Evolutionary conservation across 1,140 invertebrate genomes (phyloP).

Genomic region (Drosophila sulfurigaster): DNA sequence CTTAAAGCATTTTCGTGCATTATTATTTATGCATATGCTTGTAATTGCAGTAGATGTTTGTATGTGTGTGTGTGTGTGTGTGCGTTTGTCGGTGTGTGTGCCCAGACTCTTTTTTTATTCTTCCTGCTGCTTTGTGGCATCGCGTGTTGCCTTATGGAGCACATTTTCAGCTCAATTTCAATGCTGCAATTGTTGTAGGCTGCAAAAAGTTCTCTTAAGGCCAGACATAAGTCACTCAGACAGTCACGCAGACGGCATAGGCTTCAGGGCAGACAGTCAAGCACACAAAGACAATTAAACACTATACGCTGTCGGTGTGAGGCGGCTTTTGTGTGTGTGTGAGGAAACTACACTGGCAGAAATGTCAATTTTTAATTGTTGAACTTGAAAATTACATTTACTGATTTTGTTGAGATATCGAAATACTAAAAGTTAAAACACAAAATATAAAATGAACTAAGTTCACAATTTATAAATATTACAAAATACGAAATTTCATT

Average conservation of each 20-base stretch:
- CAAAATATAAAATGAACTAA: too few species aligned
- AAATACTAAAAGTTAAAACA: too few species aligned
- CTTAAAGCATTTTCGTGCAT: slow-evolving; percentile 79
- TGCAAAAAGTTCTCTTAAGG: slow-evolving; percentile 71
- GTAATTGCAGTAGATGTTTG: slow-evolving; percentile 52
- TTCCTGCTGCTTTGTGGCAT: slow-evolving; percentile 34
- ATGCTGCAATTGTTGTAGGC: slow-evolving; percentile 73
- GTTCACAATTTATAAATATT: too few species aligned
- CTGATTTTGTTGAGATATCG: too few species aligned
- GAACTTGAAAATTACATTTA: too few species aligned
- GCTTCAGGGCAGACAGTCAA: slow-evolving; percentile 61
- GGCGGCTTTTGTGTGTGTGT: background rate
- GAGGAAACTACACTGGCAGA: slow-evolving; percentile 7
- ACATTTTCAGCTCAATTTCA: slow-evolving; percentile 68
- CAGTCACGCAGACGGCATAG: slow-evolving; percentile 54
- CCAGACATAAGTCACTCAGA: slow-evolving; percentile 84
- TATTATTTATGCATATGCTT: slow-evolving; percentile 82
- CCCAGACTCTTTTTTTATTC: slow-evolving; percentile 34
- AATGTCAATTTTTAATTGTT: too few species aligned
- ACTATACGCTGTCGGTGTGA: slow-evolving; percentile 41
- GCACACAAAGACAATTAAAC: slow-evolving; percentile 74
- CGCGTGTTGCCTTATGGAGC: slow-evolving; percentile 56
- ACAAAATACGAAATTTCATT: too few species aligned
- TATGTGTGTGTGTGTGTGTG: slow-evolving; percentile 32
- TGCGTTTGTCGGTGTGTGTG: slow-evolving; percentile 43